Evolutionary conservation across 2,797 vertebrate species (phyloP), one percentile per base, ranked within the genome.

Genomic region (Coregonus sp.): DNA sequence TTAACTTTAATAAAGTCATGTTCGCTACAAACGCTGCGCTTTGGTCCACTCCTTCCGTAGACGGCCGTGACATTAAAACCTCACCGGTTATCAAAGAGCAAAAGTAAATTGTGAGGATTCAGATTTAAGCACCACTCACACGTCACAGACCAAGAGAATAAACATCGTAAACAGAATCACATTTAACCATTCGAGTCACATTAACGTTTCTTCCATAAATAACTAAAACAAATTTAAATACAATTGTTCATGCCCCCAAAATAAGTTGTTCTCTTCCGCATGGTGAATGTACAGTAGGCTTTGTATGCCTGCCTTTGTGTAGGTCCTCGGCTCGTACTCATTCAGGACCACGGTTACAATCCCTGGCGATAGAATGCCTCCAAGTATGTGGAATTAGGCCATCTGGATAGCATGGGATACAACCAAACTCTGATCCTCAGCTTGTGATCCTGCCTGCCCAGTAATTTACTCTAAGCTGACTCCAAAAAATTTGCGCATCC

Each of bases 121-220:
- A 25, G 9, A 61, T 61, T 12, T 47, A 63, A 63, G 59, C 20
- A 11, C 25, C 59, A 61, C 0, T 18, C n/a, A 61, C 54, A 16
- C 6, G 5, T 63, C 20, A 5, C 59, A 63, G 20, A 63, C 3
- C 20, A 63, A 59, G 11, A 25, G 59, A 63, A 63, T 63, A 25
- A 63, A 25, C 59, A 63, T 63, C 11, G 59, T 63, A 25, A 33
- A 79, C 67, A 68, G 2, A 66, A 56, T 70, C 78, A 70, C 33
- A 79, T 20, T n/a, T 25, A 79, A 61, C 5, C 72, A 59, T 20
- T 59, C 40, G 11, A 59, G 56, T n/a, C 54, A 76, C n/a, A 3
- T 11, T 29, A 25, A 74, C 50, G 66, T 70, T 74, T 82, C 75
- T 80, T 61, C 70, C 52, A 75, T 73, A 56, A 65, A 65, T 81